Evolutionary conservation across 2,113 vertebrate genomes (phyloP), one percentile per base, ranked within the genome.

Genomic region (Gymnocephalus cernua): DNA sequence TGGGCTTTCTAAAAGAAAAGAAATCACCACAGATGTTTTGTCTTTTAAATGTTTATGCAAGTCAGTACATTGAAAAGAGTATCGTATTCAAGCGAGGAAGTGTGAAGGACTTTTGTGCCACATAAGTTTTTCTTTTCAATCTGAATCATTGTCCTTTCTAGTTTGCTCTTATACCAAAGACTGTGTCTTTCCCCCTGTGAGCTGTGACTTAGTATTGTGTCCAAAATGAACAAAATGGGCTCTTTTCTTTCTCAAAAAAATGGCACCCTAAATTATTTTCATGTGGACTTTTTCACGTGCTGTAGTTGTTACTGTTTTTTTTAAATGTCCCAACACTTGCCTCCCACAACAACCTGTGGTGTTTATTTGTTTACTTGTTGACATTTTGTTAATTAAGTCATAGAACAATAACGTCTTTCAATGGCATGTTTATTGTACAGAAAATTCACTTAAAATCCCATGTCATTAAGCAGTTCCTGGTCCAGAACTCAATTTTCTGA

Each of bases 131-230:
- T 92, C 84, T 53, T 89, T 94, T 91, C 89, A 89, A 90, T 82
- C 92, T 86, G 54, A 82, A 84, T 92, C 92, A 47, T 85, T 93
- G 89, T 79, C 79, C 87, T 88, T 76, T 93, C 75, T 71, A 87
- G 88, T 93, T 90, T 94, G 88, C 95, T 95, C 92, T 82, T 95
- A 95, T 95, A 97, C 97, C 97, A 97, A 97, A 97, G 96, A 97
- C 94, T 94, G 93, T 90, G 94, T 95, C 90, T 95, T 82, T 88
- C 82, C 74, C 66, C 29, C 38, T 84, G 83, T 83, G 77, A 93
- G 79, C 74, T 92, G 84, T 92, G 83, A 86, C 76, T 82, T 74
- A 72, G 79, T 84, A 81, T 57, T 91, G 79, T 89, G 82, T 83
- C 74, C 83, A 86, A 88, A 90, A 82, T 74, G 45, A 86, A 81